Conservation (phyloP, 1,140 invertebrate species). For the Diabrotica virgifera region DNA sequence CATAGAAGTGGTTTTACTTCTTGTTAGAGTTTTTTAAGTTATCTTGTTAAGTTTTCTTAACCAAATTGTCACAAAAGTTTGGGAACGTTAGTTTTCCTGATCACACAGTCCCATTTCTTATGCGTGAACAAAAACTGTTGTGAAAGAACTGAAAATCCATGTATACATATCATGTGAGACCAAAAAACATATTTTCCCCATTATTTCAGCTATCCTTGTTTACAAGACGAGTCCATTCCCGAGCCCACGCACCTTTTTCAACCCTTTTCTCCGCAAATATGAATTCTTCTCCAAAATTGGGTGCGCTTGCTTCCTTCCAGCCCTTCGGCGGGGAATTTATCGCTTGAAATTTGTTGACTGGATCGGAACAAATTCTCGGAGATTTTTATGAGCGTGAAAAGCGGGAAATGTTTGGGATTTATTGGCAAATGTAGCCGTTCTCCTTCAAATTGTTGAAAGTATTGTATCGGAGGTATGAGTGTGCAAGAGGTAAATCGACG, state of each 20-base stretch:
- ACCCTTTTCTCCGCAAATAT: background rate
- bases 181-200: too few species aligned
- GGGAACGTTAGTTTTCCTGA: too few species aligned
- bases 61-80: too few species aligned
- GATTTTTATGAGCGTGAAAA: conserved; percentile 1
- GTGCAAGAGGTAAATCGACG: background rate
- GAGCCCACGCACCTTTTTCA: background rate
- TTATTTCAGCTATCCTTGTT: too few species aligned
- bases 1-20: too few species aligned
- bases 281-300: background rate
- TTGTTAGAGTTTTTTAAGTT: too few species aligned
- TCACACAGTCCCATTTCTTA: too few species aligned
- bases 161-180: too few species aligned
- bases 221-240: too few species aligned
- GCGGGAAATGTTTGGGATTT: conserved; percentile 1
- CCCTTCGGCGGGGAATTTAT: background rate
- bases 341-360: conserved; percentile 2
- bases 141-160: too few species aligned
- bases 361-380: background rate
- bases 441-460: background rate
- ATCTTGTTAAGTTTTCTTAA: too few species aligned
- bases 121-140: too few species aligned
- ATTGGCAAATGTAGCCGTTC: background rate
- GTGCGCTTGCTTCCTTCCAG: background rate
- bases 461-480: background rate